These are phyloP conservation scores for Mionectes macconnelli DNA, from an alignment of 2,113 vertebrate genomes.

Conservation along the genomic window DNA sequence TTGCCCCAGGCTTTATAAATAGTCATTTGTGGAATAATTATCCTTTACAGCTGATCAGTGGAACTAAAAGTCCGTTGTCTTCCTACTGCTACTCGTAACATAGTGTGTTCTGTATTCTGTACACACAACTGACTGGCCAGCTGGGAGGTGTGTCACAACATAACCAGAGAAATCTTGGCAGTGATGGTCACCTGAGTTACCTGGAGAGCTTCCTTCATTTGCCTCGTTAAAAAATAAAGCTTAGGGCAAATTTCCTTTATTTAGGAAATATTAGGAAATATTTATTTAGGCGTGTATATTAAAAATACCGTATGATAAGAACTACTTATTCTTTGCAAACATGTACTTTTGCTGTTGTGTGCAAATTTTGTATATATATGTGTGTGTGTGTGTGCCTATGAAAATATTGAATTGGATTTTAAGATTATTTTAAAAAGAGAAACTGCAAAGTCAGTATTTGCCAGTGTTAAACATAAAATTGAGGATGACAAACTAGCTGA, in stretches of 20 bases:
- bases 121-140: neutral
- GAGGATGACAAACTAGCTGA: neutral
- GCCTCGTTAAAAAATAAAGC: neutral
- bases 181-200: neutral
- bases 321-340: neutral
- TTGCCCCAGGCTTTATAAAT: slow-evolving; percentile 18
- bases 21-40: slow-evolving; percentile 11
- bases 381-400: neutral
- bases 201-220: neutral
- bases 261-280: too few species aligned
- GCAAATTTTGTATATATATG: neutral
- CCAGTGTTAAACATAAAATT: neutral
- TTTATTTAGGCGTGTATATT: too few species aligned
- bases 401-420: neutral
- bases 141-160: neutral
- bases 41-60: neutral
- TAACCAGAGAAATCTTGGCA: neutral
- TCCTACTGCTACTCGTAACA: neutral
- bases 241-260: neutral
- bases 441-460: neutral
- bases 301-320: neutral
- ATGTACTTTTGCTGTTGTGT: neutral
- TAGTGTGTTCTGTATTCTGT: neutral
- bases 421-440: neutral
- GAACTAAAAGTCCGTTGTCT: neutral